These are phyloP conservation scores for Clarias gariepinus DNA, from an alignment of 2,113 vertebrate genomes.

Conservation along the genomic window DNA sequence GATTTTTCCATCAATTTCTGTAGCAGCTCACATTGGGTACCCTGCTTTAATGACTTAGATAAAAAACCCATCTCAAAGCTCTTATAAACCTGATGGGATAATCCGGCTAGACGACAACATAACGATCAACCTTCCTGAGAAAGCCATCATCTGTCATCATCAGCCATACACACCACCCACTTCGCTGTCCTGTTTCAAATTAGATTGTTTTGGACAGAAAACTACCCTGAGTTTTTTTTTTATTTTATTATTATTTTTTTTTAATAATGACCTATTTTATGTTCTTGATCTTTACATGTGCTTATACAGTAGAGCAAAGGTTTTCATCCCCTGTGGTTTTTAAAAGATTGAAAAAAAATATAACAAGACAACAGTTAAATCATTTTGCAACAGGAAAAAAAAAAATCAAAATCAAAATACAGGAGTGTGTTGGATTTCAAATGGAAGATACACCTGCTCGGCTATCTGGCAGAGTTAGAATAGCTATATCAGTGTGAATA, in stretches of 20 bases:
- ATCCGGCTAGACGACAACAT: conserved; percentile 26
- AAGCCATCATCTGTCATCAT: conserved; percentile 23
- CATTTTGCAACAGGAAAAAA: too few species aligned
- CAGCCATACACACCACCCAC: not conserved
- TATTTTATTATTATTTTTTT: too few species aligned
- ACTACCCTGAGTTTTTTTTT: not conserved
- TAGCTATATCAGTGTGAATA: not conserved
- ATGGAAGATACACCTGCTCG: not conserved
- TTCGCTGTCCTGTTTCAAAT: not conserved
- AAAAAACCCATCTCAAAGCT: conserved; percentile 17
- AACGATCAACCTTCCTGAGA: conserved; percentile 1
- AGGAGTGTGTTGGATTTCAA: not conserved
- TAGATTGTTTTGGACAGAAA: not conserved
- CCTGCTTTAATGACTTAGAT: conserved; percentile 11
- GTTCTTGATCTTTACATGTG: not conserved
- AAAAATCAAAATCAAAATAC: not conserved
- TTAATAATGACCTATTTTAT: not conserved
- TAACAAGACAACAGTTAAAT: not conserved
- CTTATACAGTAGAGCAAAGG: not conserved
- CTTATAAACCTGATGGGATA: conserved; percentile 15
- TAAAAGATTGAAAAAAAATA: not conserved
- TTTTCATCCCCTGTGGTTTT: not conserved
- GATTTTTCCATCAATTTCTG: not conserved
- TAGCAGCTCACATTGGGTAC: not conserved
- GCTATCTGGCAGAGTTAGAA: not conserved